phyloP scores from a whole-genome alignment of 37 sponge, comb jelly and placozoan species.

The Eunapius fragilis region DNA sequence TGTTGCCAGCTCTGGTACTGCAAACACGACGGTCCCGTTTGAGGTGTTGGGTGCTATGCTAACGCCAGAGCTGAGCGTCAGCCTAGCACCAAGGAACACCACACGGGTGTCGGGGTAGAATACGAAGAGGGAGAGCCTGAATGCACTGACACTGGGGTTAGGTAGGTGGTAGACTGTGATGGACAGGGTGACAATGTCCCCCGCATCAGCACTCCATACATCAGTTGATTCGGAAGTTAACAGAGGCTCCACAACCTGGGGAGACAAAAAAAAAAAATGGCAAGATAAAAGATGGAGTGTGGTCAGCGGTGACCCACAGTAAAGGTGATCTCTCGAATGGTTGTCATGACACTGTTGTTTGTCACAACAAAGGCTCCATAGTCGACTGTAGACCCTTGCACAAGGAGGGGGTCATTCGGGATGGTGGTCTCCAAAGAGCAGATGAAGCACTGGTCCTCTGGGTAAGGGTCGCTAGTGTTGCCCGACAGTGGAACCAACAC shows the following conservation, averaged over 20 bases:
- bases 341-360: background rate
- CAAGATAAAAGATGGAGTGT: too few species aligned
- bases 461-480: background rate
- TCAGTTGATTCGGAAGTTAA: background rate
- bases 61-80: background rate
- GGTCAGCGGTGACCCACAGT: background rate
- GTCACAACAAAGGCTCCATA: background rate
- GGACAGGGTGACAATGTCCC: background rate
- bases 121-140: background rate
- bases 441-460: background rate
- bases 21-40: background rate
- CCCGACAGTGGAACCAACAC: background rate
- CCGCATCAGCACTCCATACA: background rate
- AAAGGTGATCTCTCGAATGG: background rate
- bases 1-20: background rate
- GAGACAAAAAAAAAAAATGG: background rate
- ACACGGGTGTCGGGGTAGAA: background rate
- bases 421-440: background rate
- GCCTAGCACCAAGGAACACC: background rate
- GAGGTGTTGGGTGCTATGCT: background rate
- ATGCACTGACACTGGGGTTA: background rate
- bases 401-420: background rate
- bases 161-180: background rate
- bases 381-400: background rate
- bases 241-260: background rate